Evolutionary conservation across 2,888 invertebrate genomes (phyloP).

Genomic region (Acronicta psi): DNA sequence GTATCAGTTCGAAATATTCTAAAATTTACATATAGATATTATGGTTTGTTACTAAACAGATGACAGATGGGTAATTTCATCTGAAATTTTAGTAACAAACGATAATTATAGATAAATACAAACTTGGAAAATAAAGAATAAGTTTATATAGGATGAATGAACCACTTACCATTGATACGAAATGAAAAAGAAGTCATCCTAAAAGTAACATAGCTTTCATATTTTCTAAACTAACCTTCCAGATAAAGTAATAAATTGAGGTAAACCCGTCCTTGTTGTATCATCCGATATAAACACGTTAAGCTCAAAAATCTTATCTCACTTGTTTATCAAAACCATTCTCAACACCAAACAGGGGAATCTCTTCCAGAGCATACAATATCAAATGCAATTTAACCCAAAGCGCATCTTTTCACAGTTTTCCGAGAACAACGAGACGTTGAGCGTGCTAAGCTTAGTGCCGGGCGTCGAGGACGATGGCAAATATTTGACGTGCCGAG

Average conservation of each 20-base stretch:
- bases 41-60: too few relatives aligned
- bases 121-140: too few relatives aligned
- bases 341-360: conserved; percentile 38
- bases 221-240: too few relatives aligned
- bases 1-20: too few relatives aligned
- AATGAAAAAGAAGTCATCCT: too few relatives aligned
- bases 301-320: conserved; percentile 15
- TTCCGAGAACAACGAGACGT: conserved; percentile 94
- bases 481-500: conserved; percentile 95
- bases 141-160: too few relatives aligned
- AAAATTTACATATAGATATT: too few relatives aligned
- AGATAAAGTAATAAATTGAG: neutral
- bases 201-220: neutral
- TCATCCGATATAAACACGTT: conserved; percentile 3
- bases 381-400: conserved; percentile 54
- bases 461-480: conserved; percentile 96
- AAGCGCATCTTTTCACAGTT: conserved; percentile 88
- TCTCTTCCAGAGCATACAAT: conserved; percentile 45
- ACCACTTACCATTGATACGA: too few relatives aligned
- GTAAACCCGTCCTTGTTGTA: neutral
- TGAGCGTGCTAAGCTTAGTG: conserved; percentile 95
- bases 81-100: too few relatives aligned
- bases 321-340: conserved; percentile 28
- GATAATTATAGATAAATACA: too few relatives aligned
- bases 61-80: too few relatives aligned